Percentiles rank a stretch among this genome's conserved stretches.
Conservation (phyloP, 2,113 vertebrate species). For the Pavo muticus region DNA sequence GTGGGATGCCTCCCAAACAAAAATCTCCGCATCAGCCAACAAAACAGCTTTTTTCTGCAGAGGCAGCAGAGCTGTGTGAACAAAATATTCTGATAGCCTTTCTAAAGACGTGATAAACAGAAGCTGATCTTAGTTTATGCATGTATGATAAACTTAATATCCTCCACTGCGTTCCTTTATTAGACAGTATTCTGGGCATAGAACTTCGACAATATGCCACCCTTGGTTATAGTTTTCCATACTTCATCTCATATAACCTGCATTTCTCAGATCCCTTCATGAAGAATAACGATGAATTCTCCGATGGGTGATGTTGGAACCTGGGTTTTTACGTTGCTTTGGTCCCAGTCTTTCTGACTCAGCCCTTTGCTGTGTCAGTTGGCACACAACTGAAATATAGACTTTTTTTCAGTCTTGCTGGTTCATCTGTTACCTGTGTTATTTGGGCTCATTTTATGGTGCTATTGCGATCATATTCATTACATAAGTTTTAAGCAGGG, state of each 20-base stretch:
- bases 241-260: not conserved
- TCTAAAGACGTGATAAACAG: not conserved
- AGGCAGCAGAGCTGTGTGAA: not conserved
- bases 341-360: not conserved
- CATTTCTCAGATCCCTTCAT: not conserved
- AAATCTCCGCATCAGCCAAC: constrained; percentile 18
- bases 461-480: not conserved
- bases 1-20: not conserved
- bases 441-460: not conserved
- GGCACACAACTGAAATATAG: not conserved
- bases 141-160: not conserved
- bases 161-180: accelerated
- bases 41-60: not conserved
- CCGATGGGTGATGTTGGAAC: not conserved
- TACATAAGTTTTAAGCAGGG: not conserved
- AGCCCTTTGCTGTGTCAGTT: not conserved
- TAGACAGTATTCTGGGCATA: not conserved
- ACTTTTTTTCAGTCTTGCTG: not conserved
- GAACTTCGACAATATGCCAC: not conserved
- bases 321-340: not conserved
- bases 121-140: not conserved
- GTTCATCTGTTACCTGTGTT: not conserved
- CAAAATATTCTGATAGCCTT: not conserved
- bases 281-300: not conserved
- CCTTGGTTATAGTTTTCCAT: not conserved